Conservation (phyloP, 1,140 invertebrate genomes). For the Musca domestica region DNA sequence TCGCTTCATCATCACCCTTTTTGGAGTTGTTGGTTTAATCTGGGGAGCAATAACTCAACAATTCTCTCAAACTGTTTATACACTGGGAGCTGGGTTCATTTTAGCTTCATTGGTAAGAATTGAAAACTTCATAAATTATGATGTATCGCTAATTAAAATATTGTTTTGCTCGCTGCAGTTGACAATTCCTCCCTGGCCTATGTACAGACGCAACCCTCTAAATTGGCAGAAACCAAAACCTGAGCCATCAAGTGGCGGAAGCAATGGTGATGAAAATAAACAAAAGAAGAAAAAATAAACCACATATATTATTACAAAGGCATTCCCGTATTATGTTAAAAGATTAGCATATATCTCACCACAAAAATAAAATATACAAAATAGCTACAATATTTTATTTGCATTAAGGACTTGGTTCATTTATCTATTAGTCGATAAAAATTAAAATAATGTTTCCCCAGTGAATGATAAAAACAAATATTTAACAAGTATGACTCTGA, state of each 20-base stretch:
- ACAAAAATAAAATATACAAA: no score
- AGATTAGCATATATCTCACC: no score
- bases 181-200: constrained; percentile 89
- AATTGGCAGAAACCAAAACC: constrained; percentile 80
- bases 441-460: no score
- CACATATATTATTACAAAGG: no score
- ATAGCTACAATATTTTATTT: neutral
- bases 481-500: no score
- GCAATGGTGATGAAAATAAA: constrained; percentile 39
- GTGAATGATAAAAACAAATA: no score
- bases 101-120: constrained; percentile 76
- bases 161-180: constrained; percentile 58
- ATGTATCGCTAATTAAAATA: neutral
- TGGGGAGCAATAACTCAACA: constrained; percentile 95
- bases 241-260: constrained; percentile 29
- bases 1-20: constrained; percentile 83
- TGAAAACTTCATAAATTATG: neutral
- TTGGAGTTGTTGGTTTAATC: constrained; percentile 82
- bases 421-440: no score
- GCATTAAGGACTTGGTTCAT: no score
- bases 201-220: constrained; percentile 82
- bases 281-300: constrained; percentile 47
- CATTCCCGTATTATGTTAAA: no score
- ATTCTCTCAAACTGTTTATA: constrained; percentile 92
- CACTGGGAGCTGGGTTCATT: constrained; percentile 85